Evolutionary conservation across 1,140 invertebrate genomes (phyloP).

Genomic region (Cyclargus thomasi): DNA sequence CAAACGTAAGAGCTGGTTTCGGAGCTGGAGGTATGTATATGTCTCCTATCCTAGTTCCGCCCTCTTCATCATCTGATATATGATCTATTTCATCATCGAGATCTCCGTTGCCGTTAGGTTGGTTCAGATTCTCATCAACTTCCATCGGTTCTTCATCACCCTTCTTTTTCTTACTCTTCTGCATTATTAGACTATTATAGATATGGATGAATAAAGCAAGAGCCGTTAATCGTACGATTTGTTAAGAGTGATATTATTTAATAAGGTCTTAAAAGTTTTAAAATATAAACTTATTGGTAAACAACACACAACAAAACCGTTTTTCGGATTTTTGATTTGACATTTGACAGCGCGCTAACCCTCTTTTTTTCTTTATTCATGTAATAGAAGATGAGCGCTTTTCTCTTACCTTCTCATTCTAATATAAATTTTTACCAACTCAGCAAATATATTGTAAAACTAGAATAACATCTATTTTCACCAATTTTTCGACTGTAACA

Average conservation of each 20-base stretch:
- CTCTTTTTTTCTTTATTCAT: no score
- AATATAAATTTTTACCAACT: no score
- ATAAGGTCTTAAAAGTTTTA: neutral
- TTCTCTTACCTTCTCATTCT: no score
- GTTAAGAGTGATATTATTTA: neutral
- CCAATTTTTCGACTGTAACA: no score
- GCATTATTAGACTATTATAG: slow-evolving; percentile 32
- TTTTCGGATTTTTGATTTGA: neutral
- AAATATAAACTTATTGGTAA: neutral
- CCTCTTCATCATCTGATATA: slow-evolving; percentile 79
- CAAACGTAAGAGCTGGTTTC: slow-evolving; percentile 80
- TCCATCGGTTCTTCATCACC: slow-evolving; percentile 56
- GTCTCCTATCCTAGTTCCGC: slow-evolving; percentile 80
- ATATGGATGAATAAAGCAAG: neutral
- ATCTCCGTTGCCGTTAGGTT: slow-evolving; percentile 27
- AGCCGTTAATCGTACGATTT: no score
- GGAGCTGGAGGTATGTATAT: slow-evolving; percentile 92
- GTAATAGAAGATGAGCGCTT: no score
- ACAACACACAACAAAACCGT: neutral
- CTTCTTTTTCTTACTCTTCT: slow-evolving; percentile 45
- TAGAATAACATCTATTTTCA: no score
- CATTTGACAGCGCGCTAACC: neutral
- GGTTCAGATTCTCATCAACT: slow-evolving; percentile 40
- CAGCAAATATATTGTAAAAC: no score
- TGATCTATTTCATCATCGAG: slow-evolving; percentile 54